Base-by-base conservation (phyloP, 2,797 vertebrate genomes). In the Thaleichthys pacificus region DNA sequence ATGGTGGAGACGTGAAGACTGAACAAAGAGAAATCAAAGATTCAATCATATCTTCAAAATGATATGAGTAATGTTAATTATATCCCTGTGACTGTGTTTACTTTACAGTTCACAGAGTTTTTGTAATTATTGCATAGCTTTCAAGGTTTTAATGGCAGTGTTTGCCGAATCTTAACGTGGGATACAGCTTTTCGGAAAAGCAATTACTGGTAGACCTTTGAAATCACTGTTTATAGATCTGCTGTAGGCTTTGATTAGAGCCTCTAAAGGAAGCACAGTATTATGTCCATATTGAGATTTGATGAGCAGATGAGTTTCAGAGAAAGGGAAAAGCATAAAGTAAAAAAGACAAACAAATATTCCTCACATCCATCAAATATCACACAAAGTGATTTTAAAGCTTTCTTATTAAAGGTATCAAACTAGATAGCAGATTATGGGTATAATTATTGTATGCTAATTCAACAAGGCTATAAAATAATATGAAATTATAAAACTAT, bases 151-250 rank as follows among this genome's bases (percentile, higher is more conserved):
- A 42, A 21, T 66, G 32, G 32, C 9, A 22, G 19, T 66, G 63
- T 42, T 66, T 66, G 63, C 63, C 12, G 32, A 66, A 30, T 42
- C 63, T 66, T 66, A 42, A 17, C 32, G 30, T 21, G 32, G 32
- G 38, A 66, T 66, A 42, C 63, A 22, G 32, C 63, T 35, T 42
- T 47, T 32, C 35, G 17, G 35, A 56, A 66, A 66, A 66, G 63
- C 63, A 66, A 66, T 66, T 66, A 66, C 32, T 35, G 38, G 63
- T 24, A 66, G 63, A 42, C 63, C 63, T 66, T 66, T 66, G 32
- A 66, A 66, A 66, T 38, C 63, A 66, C 63, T 66, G 63, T 42
- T 66, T 66, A 66, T 42, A 66, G 63, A 66, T 42, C 21, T 66
- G 19, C 63, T 21, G 63, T 35, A 22, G 9, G n/a, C 63, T 66